Evolutionary conservation across 2,797 vertebrate species (phyloP).

Genomic region (Ateles fusciceps): DNA sequence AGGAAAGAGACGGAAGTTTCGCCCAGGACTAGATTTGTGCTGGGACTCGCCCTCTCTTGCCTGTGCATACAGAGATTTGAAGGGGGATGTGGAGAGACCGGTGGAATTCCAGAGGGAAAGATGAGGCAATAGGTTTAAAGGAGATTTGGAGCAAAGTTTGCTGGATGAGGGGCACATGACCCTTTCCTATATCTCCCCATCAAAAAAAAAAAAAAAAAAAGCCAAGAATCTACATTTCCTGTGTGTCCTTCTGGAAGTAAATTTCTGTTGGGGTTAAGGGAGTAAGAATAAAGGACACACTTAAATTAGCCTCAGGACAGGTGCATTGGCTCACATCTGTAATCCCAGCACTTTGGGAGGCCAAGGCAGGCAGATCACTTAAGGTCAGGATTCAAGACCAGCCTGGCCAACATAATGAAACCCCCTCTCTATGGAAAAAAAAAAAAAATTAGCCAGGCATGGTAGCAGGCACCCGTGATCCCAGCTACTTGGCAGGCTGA

Average conservation of each 20-base stretch:
- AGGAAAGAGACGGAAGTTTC: not conserved
- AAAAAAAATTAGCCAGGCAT: too few species aligned
- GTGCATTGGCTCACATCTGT: not conserved
- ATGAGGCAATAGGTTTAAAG: not conserved
- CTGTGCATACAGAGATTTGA: not conserved
- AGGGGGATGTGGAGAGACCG: not conserved
- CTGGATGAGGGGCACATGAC: not conserved
- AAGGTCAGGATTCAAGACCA: not conserved
- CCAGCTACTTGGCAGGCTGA: not conserved
- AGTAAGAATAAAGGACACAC: not conserved
- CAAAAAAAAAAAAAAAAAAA: not conserved
- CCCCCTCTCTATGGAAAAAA: fast-evolving
- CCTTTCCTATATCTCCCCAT: not conserved
- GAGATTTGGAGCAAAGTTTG: not conserved
- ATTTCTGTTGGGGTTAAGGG: not conserved
- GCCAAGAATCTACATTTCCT: not conserved
- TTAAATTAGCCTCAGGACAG: not conserved
- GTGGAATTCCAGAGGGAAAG: not conserved
- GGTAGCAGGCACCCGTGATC: not conserved
- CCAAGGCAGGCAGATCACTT: not conserved
- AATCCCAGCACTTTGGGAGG: not conserved
- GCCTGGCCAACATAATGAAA: not conserved
- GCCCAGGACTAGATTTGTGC: not conserved
- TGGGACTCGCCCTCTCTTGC: not conserved
- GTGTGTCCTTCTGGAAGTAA: not conserved